Evolutionary conservation across 2,797 vertebrate genomes (phyloP).

Genomic region (Rachycentron canadum): DNA sequence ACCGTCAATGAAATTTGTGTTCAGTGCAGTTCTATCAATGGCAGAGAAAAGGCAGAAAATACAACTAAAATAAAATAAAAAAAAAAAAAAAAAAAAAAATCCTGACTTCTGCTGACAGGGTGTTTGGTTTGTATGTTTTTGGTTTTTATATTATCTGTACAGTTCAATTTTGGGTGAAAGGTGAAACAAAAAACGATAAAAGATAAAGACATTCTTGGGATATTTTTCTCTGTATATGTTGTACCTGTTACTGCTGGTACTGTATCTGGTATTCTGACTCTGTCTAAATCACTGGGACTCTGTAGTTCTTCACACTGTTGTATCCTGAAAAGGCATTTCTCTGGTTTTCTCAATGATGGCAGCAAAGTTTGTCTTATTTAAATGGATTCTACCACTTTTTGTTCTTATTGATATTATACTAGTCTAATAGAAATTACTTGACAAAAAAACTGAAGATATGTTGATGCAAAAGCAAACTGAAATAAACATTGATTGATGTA

Average conservation of each 20-base stretch:
- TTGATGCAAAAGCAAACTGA: constrained; percentile 87
- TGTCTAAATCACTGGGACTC: constrained; percentile 80
- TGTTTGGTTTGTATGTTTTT: constrained; percentile 87
- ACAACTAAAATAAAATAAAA: constrained; percentile 29
- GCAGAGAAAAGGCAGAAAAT: constrained; percentile 79
- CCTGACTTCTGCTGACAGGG: constrained; percentile 81
- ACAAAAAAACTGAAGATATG: constrained; percentile 85
- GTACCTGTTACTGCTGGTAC: constrained; percentile 89
- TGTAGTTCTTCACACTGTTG: constrained; percentile 80
- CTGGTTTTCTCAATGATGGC: constrained; percentile 82
- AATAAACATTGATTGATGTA: constrained; percentile 91
- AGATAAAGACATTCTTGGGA: constrained; percentile 68
- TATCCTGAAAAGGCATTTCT: constrained; percentile 77
- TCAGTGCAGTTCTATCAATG: constrained; percentile 82
- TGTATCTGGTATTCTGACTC: constrained; percentile 85
- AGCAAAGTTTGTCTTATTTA: constrained; percentile 86
- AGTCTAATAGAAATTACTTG: constrained; percentile 87
- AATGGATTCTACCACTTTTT: constrained; percentile 86
- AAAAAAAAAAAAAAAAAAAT: constrained; percentile 43
- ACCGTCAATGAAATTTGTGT: constrained; percentile 79
- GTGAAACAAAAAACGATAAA: constrained; percentile 71
- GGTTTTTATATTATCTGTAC: constrained; percentile 87
- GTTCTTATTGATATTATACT: constrained; percentile 88
- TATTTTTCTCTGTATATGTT: constrained; percentile 87
- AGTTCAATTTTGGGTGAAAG: constrained; percentile 81